Percentiles rank a stretch among this genome's conserved stretches.
phyloP scores from a whole-genome alignment of 2,888 invertebrate genomes.

The Acanthosepion lycidas region DNA sequence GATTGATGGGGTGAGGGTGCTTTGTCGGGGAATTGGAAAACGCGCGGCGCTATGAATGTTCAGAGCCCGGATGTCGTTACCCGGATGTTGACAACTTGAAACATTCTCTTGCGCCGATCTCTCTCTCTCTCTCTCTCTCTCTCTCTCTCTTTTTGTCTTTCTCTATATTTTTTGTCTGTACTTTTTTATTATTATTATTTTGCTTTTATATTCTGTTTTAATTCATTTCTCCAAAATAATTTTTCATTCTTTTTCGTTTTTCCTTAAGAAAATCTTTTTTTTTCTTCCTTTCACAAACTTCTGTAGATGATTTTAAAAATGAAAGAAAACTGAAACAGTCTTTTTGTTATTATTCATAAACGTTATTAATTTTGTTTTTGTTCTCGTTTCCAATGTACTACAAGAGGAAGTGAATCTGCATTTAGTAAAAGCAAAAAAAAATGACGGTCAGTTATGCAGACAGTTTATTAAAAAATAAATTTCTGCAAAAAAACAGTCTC shows the following conservation, averaged over 20 bases:
- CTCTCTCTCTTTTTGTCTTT: background rate
- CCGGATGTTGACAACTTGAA: constrained; percentile 10
- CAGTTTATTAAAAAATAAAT: background rate
- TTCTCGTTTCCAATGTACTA: background rate
- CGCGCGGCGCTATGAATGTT: background rate
- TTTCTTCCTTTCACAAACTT: background rate
- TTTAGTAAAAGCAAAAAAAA: background rate
- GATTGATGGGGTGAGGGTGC: background rate
- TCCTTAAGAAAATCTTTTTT: background rate
- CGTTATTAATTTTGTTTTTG: constrained; percentile 33
- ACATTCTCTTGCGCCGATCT: background rate
- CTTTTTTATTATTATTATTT: background rate
- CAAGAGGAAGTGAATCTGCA: background rate
- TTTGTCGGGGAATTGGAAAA: background rate
- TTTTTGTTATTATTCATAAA: background rate
- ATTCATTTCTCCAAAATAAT: background rate
- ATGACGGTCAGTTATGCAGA: background rate
- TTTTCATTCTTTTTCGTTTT: background rate
- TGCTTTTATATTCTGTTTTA: background rate
- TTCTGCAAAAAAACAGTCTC: background rate
- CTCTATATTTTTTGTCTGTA: background rate
- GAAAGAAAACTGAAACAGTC: background rate
- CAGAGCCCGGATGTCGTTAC: constrained; percentile 33
- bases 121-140: background rate
- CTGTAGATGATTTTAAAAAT: background rate